phyloP scores from a whole-genome alignment of 30 jellyfish, hydroid and myxozoan genomes.

The Aurelia coerulea region DNA sequence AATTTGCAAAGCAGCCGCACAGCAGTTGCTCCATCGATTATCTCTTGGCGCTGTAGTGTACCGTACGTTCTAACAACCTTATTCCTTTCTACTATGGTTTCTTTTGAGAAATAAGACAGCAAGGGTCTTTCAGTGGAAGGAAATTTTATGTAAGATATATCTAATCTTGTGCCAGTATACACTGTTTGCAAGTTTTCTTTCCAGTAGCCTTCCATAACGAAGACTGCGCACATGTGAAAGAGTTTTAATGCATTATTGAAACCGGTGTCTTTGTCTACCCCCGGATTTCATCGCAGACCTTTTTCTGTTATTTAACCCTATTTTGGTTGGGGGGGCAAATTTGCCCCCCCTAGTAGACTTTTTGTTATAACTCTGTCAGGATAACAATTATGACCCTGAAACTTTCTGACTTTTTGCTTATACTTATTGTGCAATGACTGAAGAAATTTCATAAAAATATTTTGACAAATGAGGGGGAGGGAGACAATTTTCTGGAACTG shows the following conservation, averaged over 20 bases:
- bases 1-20: constrained; percentile 2
- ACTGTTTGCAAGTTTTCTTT: neutral
- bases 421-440: too few species aligned
- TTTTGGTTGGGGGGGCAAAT: too few species aligned
- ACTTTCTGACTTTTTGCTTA: too few species aligned
- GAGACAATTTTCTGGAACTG: too few species aligned
- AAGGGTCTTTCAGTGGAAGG: neutral
- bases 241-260: neutral
- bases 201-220: constrained; percentile 7
- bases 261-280: constrained; percentile 4
- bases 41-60: neutral
- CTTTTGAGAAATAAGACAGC: neutral
- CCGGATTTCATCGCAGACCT: neutral
- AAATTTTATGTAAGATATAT: neutral
- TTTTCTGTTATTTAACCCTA: neutral
- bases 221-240: constrained; percentile 1
- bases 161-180: constrained; percentile 8
- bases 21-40: constrained; percentile 4
- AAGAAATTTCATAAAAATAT: too few species aligned
- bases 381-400: too few species aligned
- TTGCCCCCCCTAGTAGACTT: too few species aligned
- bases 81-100: neutral
- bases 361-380: too few species aligned
- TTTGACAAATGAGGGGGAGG: too few species aligned
- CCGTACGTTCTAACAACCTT: neutral